These are phyloP conservation scores for Garrulus glandarius DNA, from an alignment of 2,797 vertebrate species.

Conservation along the genomic window DNA sequence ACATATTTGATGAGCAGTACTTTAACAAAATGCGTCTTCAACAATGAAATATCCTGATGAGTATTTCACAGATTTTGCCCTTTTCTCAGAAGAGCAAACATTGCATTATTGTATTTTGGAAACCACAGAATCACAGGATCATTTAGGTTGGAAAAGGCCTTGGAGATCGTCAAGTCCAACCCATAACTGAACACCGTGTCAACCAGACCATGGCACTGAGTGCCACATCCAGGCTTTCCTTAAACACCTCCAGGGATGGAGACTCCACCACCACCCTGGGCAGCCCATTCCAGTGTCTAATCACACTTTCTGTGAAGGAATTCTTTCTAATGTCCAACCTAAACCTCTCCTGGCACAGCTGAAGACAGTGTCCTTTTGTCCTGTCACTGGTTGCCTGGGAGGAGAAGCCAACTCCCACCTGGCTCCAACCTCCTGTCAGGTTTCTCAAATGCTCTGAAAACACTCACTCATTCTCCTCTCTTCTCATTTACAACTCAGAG, in stretches of 20 bases:
- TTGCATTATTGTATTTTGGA: not conserved
- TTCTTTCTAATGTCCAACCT: not conserved
- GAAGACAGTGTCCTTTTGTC: not conserved
- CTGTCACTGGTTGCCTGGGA: not conserved
- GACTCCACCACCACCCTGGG: not conserved
- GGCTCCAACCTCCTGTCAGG: not conserved
- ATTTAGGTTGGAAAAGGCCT: not conserved
- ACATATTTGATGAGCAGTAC: not conserved
- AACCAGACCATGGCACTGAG: not conserved
- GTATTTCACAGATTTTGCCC: not conserved
- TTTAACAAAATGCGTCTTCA: not conserved
- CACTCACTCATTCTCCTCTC: not conserved
- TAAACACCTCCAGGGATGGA: not conserved
- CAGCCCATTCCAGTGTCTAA: not conserved
- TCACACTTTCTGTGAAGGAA: not conserved
- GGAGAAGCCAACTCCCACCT: not conserved
- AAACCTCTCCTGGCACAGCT: not conserved
- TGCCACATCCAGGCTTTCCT: fast-evolving
- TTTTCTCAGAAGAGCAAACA: not conserved
- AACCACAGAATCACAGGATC: not conserved
- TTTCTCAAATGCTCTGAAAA: not conserved
- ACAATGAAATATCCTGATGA: not conserved
- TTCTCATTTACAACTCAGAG: not conserved
- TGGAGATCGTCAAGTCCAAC: not conserved
- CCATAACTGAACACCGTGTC: not conserved